These are phyloP conservation scores for Mastigias papua DNA, from an alignment of 30 jellyfish, hydroid and myxozoan species.

Conservation along the genomic window DNA sequence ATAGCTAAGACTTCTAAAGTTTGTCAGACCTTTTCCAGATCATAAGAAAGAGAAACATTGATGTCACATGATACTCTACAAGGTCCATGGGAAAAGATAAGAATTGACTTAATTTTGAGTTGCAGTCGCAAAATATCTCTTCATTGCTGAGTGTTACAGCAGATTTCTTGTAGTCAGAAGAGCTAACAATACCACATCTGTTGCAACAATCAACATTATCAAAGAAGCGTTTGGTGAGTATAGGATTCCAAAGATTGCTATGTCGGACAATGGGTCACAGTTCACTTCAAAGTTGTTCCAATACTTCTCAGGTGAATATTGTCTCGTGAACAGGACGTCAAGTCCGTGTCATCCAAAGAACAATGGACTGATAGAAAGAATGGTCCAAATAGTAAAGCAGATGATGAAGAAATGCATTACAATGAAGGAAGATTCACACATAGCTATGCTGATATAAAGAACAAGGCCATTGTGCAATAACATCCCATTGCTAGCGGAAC, in stretches of 20 bases:
- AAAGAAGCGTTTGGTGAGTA: constrained; percentile 19
- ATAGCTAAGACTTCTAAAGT: constrained; percentile 17
- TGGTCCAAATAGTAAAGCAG: constrained; percentile 24
- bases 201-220: constrained; percentile 23
- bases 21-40: constrained; percentile 4
- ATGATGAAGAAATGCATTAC: constrained; percentile 6
- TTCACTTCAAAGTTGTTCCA: constrained; percentile 25
- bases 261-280: constrained; percentile 67
- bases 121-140: constrained; percentile 17
- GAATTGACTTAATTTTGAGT: constrained; percentile 49
- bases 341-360: constrained; percentile 47
- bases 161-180: constrained; percentile 30
- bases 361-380: constrained; percentile 51
- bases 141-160: constrained; percentile 44
- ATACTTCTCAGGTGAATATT: constrained; percentile 25
- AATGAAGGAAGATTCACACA: constrained; percentile 31
- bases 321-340: constrained; percentile 36
- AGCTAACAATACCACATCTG: constrained; percentile 19
- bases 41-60: constrained; percentile 53
- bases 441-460: constrained; percentile 41
- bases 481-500: constrained; percentile 30
- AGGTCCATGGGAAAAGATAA: constrained; percentile 58
- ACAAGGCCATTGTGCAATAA: constrained; percentile 23
- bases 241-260: constrained; percentile 60
- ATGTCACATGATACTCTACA: constrained; percentile 52